Evolutionary conservation across 2,113 vertebrate genomes (phyloP).

Genomic region (Oryzias woworae): DNA sequence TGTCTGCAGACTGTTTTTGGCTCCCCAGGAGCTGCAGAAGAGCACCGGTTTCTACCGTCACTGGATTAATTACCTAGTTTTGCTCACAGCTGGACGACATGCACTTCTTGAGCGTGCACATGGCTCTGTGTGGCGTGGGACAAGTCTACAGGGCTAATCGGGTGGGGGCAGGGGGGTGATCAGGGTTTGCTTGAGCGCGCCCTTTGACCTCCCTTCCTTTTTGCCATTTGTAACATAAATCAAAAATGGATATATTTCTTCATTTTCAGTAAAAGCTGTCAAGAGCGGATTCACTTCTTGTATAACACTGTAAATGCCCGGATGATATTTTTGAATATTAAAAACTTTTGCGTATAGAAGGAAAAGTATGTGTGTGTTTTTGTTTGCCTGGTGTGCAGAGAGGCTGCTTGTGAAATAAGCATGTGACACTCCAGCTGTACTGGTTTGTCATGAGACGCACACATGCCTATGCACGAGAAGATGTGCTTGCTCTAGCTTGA

Average conservation of each 20-base stretch:
- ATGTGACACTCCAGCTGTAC: neutral
- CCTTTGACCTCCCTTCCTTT: constrained; percentile 43
- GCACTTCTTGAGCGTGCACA: constrained; percentile 24
- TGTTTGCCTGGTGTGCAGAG: neutral
- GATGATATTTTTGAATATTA: constrained; percentile 82
- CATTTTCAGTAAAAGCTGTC: constrained; percentile 79
- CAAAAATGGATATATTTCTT: constrained; percentile 72
- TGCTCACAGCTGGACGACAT: constrained; percentile 34
- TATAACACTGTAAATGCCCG: constrained; percentile 80
- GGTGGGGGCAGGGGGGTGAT: constrained; percentile 31
- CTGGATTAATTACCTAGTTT: constrained; percentile 49
- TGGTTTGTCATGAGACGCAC: neutral
- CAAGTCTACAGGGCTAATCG: constrained; percentile 50
- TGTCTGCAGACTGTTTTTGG: constrained; percentile 36
- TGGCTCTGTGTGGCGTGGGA: constrained; percentile 29
- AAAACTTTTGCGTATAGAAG: constrained; percentile 44
- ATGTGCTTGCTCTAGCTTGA: too few species aligned
- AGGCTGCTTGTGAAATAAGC: neutral
- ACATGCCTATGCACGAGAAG: neutral
- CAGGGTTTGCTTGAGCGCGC: constrained; percentile 54
- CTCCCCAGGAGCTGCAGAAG: constrained; percentile 24
- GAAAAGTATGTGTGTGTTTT: constrained; percentile 26
- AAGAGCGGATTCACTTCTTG: constrained; percentile 75
- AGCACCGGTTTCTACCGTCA: constrained; percentile 40
- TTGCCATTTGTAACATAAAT: constrained; percentile 70